phyloP scores from a whole-genome alignment of 2,113 vertebrate genomes.

The Podarcis raffonei region DNA sequence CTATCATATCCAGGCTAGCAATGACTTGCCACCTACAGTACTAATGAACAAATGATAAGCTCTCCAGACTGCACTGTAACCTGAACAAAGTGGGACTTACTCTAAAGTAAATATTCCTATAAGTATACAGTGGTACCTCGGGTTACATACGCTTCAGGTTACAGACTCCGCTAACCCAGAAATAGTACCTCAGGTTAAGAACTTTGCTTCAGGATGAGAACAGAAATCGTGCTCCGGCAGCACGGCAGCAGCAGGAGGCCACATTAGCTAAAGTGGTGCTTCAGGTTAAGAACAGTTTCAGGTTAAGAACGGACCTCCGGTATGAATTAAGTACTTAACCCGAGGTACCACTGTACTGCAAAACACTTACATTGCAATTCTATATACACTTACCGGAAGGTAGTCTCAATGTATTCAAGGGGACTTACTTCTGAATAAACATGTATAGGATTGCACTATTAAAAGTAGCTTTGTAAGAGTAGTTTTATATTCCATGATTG shows the following conservation, averaged over 20 bases:
- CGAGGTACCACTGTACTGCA: too few species aligned
- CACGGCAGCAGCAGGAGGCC: too few species aligned
- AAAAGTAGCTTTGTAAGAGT: constrained; percentile 36
- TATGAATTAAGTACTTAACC: too few species aligned
- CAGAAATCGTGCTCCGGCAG: too few species aligned
- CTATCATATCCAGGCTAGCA: constrained; percentile 13
- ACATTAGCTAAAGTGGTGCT: too few species aligned
- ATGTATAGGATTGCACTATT: neutral
- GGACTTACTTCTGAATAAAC: neutral
- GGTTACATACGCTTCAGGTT: too few species aligned
- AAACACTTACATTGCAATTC: neutral
- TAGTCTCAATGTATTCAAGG: neutral
- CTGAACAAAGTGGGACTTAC: neutral
- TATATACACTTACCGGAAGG: neutral
- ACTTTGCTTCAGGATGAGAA: too few species aligned
- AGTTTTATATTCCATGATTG: constrained; percentile 34
- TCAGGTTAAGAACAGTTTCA: too few species aligned
- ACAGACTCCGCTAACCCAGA: too few species aligned
- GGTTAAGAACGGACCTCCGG: too few species aligned
- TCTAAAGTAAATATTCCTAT: neutral
- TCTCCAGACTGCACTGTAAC: neutral
- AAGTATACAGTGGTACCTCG: too few species aligned
- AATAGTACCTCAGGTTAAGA: too few species aligned
- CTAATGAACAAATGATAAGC: neutral
- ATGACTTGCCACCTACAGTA: neutral